Conservation (phyloP, 1,140 invertebrate genomes). For the Epicauta chinensis region DNA sequence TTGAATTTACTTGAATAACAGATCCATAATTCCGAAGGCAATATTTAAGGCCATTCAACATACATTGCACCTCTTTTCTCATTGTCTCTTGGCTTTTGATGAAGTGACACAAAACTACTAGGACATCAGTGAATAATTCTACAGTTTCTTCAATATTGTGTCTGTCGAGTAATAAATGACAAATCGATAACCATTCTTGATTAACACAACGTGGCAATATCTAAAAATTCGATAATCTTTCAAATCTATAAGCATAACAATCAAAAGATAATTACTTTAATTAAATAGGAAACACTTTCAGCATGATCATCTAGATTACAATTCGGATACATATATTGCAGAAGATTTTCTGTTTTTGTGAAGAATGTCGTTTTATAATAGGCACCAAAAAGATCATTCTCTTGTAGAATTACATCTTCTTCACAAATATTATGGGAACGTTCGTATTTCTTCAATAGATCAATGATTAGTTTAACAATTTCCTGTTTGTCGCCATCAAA, state of each 20-base stretch:
- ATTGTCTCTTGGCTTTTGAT: slow-evolving; percentile 25
- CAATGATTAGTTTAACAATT: slow-evolving; percentile 15
- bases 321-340: slow-evolving; percentile 19
- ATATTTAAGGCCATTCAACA: slow-evolving; percentile 28
- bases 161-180: slow-evolving; percentile 18
- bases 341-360: background rate
- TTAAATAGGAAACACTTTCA: slow-evolving; percentile 21
- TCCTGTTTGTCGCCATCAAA: slow-evolving; percentile 23
- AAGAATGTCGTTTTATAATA: slow-evolving; percentile 13
- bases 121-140: slow-evolving; percentile 26
- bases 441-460: slow-evolving; percentile 9
- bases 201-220: slow-evolving; percentile 30
- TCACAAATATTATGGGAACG: background rate
- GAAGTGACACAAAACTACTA: slow-evolving; percentile 31
- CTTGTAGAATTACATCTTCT: too few relatives aligned
- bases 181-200: slow-evolving; percentile 30
- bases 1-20: slow-evolving; percentile 28
- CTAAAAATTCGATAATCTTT: slow-evolving; percentile 21
- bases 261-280: slow-evolving; percentile 25
- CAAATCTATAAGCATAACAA: background rate
- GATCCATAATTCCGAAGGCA: slow-evolving; percentile 31
- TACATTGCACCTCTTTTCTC: slow-evolving; percentile 9
- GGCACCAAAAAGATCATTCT: slow-evolving; percentile 13
- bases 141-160: slow-evolving; percentile 19
- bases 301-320: slow-evolving; percentile 20